Percentiles rank a stretch among this genome's conserved stretches.
Conservation (phyloP, 2,797 vertebrate genomes). For the Huso huso region DNA sequence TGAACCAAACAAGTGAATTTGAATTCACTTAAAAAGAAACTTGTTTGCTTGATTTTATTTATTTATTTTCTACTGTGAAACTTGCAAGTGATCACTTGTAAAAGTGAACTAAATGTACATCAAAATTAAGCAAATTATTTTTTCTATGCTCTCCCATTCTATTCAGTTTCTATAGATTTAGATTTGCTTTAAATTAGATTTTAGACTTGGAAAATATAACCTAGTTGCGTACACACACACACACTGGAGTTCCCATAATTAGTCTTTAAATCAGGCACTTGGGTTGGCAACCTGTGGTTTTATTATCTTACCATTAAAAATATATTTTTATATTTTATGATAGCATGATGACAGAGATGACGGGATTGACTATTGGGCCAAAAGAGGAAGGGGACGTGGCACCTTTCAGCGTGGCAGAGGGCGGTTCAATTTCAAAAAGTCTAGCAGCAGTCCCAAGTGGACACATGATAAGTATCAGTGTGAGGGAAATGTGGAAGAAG, state of each 20-base stretch:
- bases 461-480: slow-evolving; percentile 76
- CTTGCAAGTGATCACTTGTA: too few species aligned
- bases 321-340: slow-evolving; percentile 21
- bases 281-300: not conserved
- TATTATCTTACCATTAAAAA: too few species aligned
- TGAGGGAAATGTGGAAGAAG: slow-evolving; percentile 68
- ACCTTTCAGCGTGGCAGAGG: slow-evolving; percentile 72
- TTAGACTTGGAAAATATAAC: too few species aligned
- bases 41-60: too few species aligned
- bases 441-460: slow-evolving; percentile 77
- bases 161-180: too few species aligned
- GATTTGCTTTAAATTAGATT: too few species aligned
- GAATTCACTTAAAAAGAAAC: too few species aligned
- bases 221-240: not conserved
- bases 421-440: slow-evolving; percentile 76
- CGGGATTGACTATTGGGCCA: slow-evolving; percentile 76
- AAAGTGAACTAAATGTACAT: too few species aligned
- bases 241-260: not conserved
- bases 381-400: slow-evolving; percentile 72
- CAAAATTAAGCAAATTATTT: too few species aligned
- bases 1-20: too few species aligned
- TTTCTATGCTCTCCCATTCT: too few species aligned
- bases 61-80: too few species aligned
- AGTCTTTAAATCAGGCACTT: not conserved
- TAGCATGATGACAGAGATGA: slow-evolving; percentile 77